Conservation (phyloP, 2,113 vertebrate genomes). For the Brachirus orientalis region DNA sequence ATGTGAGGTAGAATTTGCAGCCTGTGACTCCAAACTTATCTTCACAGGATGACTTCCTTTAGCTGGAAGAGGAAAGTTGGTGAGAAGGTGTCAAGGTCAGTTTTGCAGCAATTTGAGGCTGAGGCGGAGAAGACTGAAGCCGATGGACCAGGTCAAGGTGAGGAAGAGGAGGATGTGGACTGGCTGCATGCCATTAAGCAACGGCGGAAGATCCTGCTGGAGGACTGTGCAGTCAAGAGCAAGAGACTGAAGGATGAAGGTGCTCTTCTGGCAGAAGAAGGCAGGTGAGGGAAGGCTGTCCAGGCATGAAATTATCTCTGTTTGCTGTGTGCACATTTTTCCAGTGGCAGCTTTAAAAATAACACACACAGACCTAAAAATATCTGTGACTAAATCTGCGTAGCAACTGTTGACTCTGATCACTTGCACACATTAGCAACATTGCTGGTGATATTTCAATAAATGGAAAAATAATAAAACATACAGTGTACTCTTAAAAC, state of each 20-base stretch:
- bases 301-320: too few species aligned
- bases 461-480: neutral
- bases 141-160: slow-evolving; percentile 30
- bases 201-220: slow-evolving; percentile 83
- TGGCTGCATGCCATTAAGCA: slow-evolving; percentile 88
- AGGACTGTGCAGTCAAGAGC: slow-evolving; percentile 86
- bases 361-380: neutral
- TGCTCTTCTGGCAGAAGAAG: slow-evolving; percentile 85
- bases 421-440: too few species aligned
- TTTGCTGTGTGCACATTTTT: neutral
- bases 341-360: neutral
- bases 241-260: slow-evolving; percentile 91
- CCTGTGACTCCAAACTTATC: neutral
- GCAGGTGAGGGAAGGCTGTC: slow-evolving; percentile 84
- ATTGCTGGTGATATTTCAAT: neutral
- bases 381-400: too few species aligned
- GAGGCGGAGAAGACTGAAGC: slow-evolving; percentile 81
- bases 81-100: slow-evolving; percentile 91
- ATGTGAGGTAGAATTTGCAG: neutral
- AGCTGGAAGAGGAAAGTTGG: slow-evolving; percentile 96
- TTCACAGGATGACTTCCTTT: slow-evolving; percentile 90
- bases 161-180: slow-evolving; percentile 78
- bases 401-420: too few species aligned
- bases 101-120: slow-evolving; percentile 90
- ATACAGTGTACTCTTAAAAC: neutral